Conservation (phyloP, 2,888 invertebrate species). For the Bedellia somnulentella region DNA sequence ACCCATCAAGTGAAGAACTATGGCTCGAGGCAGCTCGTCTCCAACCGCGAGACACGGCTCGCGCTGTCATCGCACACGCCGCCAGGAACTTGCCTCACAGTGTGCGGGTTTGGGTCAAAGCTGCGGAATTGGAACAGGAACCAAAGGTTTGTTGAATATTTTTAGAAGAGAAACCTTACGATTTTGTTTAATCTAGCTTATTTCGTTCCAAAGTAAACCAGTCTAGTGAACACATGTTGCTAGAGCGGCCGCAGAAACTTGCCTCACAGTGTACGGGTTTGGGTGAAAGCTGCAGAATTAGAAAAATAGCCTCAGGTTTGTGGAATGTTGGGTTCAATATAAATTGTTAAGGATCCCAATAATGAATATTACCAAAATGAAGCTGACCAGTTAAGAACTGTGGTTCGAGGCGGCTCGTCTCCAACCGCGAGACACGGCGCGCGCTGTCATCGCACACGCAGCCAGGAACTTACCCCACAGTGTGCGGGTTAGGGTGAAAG, state of each 20-base stretch:
- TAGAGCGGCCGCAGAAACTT: constrained; percentile 97
- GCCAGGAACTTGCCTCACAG: constrained; percentile 94
- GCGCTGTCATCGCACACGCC: constrained; percentile 95
- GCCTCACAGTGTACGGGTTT: constrained; percentile 93
- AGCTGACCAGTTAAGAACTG: constrained; percentile 94
- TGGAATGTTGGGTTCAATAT: too few relatives aligned
- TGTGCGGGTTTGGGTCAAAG: constrained; percentile 97
- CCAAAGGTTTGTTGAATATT: constrained; percentile 74
- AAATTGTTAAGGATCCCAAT: constrained; percentile 97
- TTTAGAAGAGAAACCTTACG: too few relatives aligned
- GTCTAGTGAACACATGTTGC: constrained; percentile 95
- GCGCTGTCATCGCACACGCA: constrained; percentile 95
- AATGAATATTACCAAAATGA: constrained; percentile 97
- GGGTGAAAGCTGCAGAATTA: constrained; percentile 97
- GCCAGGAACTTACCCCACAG: constrained; percentile 94
- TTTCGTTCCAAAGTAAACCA: constrained; percentile 96
- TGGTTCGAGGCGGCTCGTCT: constrained; percentile 97
- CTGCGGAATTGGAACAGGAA: constrained; percentile 93
- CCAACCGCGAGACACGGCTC: constrained; percentile 91
- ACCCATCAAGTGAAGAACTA: constrained; percentile 94
- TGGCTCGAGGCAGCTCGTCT: constrained; percentile 97
- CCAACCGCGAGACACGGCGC: constrained; percentile 91
- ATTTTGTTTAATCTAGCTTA: too few relatives aligned
- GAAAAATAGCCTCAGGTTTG: constrained; percentile 88
- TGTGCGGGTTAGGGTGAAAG: constrained; percentile 97